Base-by-base conservation (phyloP, 2,113 vertebrate genomes). In the Delphinus delphis region DNA sequence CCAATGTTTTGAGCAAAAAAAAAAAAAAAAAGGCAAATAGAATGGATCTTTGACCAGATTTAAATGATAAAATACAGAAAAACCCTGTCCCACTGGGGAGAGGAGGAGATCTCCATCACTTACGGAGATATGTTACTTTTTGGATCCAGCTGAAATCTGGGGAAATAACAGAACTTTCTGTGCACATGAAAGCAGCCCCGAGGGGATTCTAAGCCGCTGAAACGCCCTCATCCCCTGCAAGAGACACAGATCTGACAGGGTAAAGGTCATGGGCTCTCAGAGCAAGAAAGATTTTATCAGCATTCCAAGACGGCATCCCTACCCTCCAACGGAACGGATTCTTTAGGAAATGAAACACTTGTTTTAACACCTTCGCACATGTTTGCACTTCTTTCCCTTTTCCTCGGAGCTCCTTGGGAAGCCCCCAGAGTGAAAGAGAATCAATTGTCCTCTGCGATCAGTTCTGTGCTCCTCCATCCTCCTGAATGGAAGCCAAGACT, bases 281-380 rank as follows among this genome's bases (percentile, higher is more conserved):
- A 93, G 97, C 96, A 15, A 38, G 90, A 86, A 89, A 90, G 80
- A 50, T 76, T 93, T 73, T 50, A 58, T 92, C 70, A 14, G 83
- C 28, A 44, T 77, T 96, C 62, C 96, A 36, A 23, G 58, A 74
- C 74, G 67, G 89, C 68, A 28, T 33, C 62, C 71, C 81, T 81
- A 79, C 71, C 93, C 90, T 82, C 70, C 60, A 81, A 77, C 8
- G 2, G 36, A 53, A 33, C 3, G 77, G 77, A 53, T 47, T 15
- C 47, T 73, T 47, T 14, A 92, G 97, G 97, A 96, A 89, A 96
- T 53, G 94, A 98, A 97, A 91, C 92, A 33, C 63, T 94, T 33
- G 9, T 67, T 95, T 97, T 81, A 68, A 93, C 86, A 95, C 63
- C 33, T 1, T 83, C 71, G 90, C 95, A 67, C 65, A 41, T 76